Base-by-base conservation (phyloP, 1,140 invertebrate species). In the Trichonephila inaurata region DNA sequence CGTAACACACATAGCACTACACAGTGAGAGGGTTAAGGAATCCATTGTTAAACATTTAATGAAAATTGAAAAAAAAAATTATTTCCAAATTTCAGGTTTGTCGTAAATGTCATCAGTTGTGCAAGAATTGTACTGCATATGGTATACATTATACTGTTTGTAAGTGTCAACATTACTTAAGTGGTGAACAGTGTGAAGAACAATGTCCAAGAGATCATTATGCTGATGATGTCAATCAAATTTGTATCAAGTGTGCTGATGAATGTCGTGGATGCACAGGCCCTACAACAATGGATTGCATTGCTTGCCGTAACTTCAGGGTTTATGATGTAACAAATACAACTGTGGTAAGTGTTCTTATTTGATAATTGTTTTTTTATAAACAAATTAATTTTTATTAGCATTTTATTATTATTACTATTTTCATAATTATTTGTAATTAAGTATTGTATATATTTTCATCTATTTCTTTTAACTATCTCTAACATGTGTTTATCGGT, bases 141-240 rank as follows among this genome's bases (percentile, higher is more conserved):
- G 98, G 98, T 18, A 98, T 98, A 94, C 98, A 98, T 95, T 94
- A 95, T 88, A 95, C 96, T 62, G 96, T 96, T 12, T 99, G 98
- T 95, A 97, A 98, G 95, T 99, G 98, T 95, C 97, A 97, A 8
- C 97, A 97, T 77, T 99, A 98, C 95, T 98, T 98, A 95, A 97
- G 97, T 90, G 98, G 97, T 1, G 98, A 99, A 95, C 98, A 98
- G 95, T 99, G 98, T 95, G 98, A 98, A 95, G 97, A 98, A 85
- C 97, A 98, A 95, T 99, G 99, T 95, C 97, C 98, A 0, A 95
- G 96, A 1, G 98, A 98, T 91, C 97, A 98, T 95, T 99, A 97
- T 95, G 97, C 98, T 1, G 97, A 98, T 95, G 96, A 97, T 40
- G 96, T 96, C 1, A 97, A 96, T 21, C 97, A 97, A 94, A 96